Conservation (phyloP, 37 sponge, comb jelly and placozoan species). For the Halichondria panicea region DNA sequence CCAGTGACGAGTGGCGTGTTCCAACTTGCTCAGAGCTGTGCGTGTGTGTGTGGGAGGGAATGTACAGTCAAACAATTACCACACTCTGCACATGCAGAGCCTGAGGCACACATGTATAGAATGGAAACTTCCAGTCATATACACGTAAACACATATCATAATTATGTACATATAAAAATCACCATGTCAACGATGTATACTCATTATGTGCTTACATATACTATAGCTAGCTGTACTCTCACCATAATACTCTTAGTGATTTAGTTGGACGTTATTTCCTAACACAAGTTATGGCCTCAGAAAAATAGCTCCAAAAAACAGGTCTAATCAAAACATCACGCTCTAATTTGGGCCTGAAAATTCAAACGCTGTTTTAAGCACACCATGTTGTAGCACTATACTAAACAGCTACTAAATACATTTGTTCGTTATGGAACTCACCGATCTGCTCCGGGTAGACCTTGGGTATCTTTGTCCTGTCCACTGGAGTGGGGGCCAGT, state of each 20-base stretch:
- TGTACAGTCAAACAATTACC: background rate
- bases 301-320: no score
- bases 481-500: constrained; percentile 51
- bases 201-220: no score
- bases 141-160: no score
- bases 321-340: no score
- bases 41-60: no score
- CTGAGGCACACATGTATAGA: no score
- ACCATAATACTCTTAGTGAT: no score
- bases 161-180: background rate
- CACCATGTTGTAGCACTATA: background rate
- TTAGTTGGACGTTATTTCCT: no score
- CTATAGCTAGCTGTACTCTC: no score
- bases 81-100: background rate
- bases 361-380: background rate
- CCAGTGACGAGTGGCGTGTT: constrained; percentile 75
- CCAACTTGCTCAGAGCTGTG: constrained; percentile 61
- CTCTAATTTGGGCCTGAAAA: no score
- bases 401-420: background rate
- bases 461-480: constrained; percentile 59
- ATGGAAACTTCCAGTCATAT: no score
- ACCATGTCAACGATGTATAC: background rate
- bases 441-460: constrained; percentile 55
- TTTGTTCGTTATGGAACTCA: background rate
- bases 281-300: no score